Conservation (phyloP, 2,888 invertebrate genomes). For the Dynastes grantii region DNA sequence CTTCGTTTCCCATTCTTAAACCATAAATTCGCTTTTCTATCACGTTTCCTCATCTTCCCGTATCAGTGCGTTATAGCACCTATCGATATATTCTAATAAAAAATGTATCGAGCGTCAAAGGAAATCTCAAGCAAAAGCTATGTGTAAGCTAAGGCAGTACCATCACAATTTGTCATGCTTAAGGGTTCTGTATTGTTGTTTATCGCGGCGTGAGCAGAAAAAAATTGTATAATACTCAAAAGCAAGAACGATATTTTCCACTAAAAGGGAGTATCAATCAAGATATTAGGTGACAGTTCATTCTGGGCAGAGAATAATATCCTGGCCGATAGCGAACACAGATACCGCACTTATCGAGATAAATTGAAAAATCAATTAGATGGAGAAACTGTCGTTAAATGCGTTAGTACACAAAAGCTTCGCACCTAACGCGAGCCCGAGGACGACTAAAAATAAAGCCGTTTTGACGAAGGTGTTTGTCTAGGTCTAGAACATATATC, state of each 20-base stretch:
- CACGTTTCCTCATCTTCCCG: neutral
- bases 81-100: slow-evolving; percentile 35
- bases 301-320: slow-evolving; percentile 40
- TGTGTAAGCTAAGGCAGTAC: neutral
- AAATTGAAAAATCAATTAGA: slow-evolving; percentile 45
- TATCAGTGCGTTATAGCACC: slow-evolving; percentile 20
- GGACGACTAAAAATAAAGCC: slow-evolving; percentile 26
- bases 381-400: slow-evolving; percentile 29
- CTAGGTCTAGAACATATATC: slow-evolving; percentile 1
- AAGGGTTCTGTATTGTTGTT: slow-evolving; percentile 40
- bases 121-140: slow-evolving; percentile 23
- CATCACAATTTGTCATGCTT: slow-evolving; percentile 45
- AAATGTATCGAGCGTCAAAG: slow-evolving; percentile 33
- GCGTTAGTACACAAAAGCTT: slow-evolving; percentile 27
- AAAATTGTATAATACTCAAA: slow-evolving; percentile 37
- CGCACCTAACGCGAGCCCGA: neutral
- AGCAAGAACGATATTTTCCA: slow-evolving; percentile 44
- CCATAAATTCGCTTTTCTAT: slow-evolving; percentile 7
- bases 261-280: slow-evolving; percentile 52
- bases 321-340: slow-evolving; percentile 28
- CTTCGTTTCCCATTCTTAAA: neutral
- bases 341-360: slow-evolving; percentile 35
- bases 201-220: slow-evolving; percentile 29
- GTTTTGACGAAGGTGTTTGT: slow-evolving; percentile 9
- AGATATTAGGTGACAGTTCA: slow-evolving; percentile 51